phyloP scores from a whole-genome alignment of 2,888 invertebrate genomes.

The Tribolium freemani region DNA sequence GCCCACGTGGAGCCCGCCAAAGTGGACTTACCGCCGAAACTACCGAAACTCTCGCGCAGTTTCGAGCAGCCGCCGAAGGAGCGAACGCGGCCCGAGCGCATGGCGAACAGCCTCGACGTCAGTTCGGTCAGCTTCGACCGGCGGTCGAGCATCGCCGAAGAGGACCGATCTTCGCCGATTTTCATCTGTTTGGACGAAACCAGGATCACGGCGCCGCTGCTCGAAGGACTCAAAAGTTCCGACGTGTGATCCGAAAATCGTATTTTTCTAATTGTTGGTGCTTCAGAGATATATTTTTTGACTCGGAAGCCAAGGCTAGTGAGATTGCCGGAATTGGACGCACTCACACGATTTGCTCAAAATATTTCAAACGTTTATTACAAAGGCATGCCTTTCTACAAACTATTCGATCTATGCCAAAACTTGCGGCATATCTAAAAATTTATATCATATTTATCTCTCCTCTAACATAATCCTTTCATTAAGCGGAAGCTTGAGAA shows the following conservation, averaged over 20 bases:
- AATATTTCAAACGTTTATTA: conserved; percentile 10
- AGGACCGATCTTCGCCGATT: conserved; percentile 54
- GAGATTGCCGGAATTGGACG: not conserved
- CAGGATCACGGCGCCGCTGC: conserved; percentile 63
- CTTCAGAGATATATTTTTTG: conserved; percentile 27
- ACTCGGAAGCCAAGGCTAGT: not conserved
- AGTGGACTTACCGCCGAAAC: conserved; percentile 30
- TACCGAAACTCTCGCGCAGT: conserved; percentile 61
- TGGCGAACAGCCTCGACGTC: conserved; percentile 63
- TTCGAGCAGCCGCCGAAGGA: conserved; percentile 62
- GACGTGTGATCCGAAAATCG: conserved; percentile 57
- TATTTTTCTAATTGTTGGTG: conserved; percentile 24
- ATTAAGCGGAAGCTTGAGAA: not conserved
- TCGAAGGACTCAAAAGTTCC: conserved; percentile 65
- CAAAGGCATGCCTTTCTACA: conserved; percentile 26
- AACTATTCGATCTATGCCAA: not conserved
- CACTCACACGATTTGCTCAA: conserved; percentile 24
- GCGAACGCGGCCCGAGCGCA: conserved; percentile 59
- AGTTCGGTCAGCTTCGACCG: conserved; percentile 56
- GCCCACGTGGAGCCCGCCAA: conserved; percentile 52
- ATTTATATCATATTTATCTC: not conserved
- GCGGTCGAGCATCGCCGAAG: conserved; percentile 49
- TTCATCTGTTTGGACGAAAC: conserved; percentile 63
- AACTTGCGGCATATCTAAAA: not conserved
- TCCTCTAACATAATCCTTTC: not conserved